Percentiles rank a stretch among this genome's conserved stretches.
Evolutionary conservation across 2,113 vertebrate species (phyloP).

Genomic region (Tachysurus vachellii): DNA sequence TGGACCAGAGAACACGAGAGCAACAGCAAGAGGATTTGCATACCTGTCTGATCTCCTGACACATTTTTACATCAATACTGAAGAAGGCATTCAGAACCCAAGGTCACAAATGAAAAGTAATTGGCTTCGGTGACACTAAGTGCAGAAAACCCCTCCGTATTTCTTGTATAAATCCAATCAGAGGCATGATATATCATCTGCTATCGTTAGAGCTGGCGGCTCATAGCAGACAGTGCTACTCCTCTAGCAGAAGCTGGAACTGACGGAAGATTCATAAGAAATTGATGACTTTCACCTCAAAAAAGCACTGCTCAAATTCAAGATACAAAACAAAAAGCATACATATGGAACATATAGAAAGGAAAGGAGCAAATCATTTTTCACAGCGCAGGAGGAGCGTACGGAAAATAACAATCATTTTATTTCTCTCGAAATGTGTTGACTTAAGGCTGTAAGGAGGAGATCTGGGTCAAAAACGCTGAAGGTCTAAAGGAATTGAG

Average conservation of each 20-base stretch:
- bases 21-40: background rate
- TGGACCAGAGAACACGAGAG: background rate
- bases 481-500: conserved; percentile 25
- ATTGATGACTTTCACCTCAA: background rate
- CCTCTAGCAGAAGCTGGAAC: background rate
- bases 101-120: background rate
- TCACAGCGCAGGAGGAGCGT: background rate
- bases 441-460: conserved; percentile 37
- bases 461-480: conserved; percentile 50
- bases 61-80: background rate
- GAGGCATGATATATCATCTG: background rate
- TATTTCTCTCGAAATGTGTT: conserved; percentile 50
- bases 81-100: background rate
- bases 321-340: background rate
- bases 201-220: background rate
- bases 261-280: background rate
- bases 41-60: background rate
- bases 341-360: background rate
- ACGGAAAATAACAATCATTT: conserved; percentile 45
- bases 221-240: background rate
- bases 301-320: background rate
- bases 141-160: background rate
- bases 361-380: background rate
- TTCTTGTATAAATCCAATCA: background rate
- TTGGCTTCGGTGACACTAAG: background rate